These are phyloP conservation scores for Diorhabda elongata DNA, from an alignment of 1,140 invertebrate species.

Conservation along the genomic window DNA sequence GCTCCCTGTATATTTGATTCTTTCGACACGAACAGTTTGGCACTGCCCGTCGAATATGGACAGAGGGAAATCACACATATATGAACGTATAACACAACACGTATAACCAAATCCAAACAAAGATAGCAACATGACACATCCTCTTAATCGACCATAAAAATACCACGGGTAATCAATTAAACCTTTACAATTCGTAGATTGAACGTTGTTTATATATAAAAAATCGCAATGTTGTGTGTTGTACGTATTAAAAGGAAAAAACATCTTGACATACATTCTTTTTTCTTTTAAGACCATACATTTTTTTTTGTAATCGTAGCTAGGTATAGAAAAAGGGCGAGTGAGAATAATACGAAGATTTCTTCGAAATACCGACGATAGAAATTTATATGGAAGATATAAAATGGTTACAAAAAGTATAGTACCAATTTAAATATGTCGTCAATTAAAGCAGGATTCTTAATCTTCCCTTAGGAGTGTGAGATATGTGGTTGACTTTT, in stretches of 20 bases:
- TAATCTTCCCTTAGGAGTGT: too few species aligned
- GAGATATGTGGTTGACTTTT: too few species aligned
- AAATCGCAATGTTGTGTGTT: not conserved
- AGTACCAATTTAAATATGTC: too few species aligned
- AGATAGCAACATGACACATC: slow-evolving; percentile 11
- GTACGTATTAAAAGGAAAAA: not conserved
- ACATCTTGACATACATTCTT: slow-evolving; percentile 1
- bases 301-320: too few species aligned
- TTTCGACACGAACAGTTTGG: slow-evolving; percentile 4
- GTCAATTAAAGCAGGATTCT: too few species aligned
- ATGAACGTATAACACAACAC: slow-evolving; percentile 15
- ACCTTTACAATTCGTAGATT: slow-evolving; percentile 10
- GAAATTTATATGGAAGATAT: too few species aligned
- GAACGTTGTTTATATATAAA: not conserved
- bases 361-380: too few species aligned
- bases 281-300: not conserved
- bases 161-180: slow-evolving; percentile 23
- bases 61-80: slow-evolving; percentile 14
- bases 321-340: too few species aligned
- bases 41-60: slow-evolving; percentile 13
- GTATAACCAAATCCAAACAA: slow-evolving; percentile 14
- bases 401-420: too few species aligned
- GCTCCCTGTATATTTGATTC: not conserved
- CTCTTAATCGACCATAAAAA: slow-evolving; percentile 17
- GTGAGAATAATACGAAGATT: too few species aligned